Evolutionary conservation across 2,113 vertebrate genomes (phyloP), one percentile per base, ranked within the genome.

Genomic region (Chrysemys picta): DNA sequence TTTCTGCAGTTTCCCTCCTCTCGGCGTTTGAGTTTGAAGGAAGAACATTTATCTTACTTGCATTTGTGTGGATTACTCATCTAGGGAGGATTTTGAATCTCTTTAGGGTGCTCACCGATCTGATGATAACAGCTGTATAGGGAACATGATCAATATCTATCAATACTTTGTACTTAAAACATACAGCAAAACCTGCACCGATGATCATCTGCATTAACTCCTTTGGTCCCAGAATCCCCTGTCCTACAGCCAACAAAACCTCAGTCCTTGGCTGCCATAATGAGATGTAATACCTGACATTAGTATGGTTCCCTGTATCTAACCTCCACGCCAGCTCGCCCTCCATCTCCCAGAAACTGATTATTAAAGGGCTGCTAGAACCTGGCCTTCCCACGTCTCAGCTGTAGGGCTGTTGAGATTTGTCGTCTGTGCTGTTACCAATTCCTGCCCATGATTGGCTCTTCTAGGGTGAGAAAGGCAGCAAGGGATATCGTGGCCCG

Each of bases 401-500:
- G n/a, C 10, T 9, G 22, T 45, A 29, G 38, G 25, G 13, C 25
- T 27, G 24, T 4, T 78, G 24, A 76, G 42, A 25, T 47, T 47
- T 47, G 12, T 47, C 47, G 75, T 47, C 22, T 76, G 21, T 47
- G 21, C 75, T 25, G 24, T 42, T 78, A 78, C 75, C 45, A 47
- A 78, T 91, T 38, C n/a, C 69, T 56, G 56, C 11, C 47, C 87
- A 9, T 10, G 19, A 75, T 47, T 84, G 29, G 91, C 75, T 96
- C 45, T 97, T 79, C 83, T 94, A 99, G 99, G 99, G 99, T 0
- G 98, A 98, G 85, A 98, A 98, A 93, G 99, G 99, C 88, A 98
- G 98, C 42, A n/a, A 80, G 75, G 99, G 99, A 1, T 86, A 97
- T 16, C 59, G 50, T 42, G 99, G 99, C 87, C 97, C 97, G 69